Percentiles rank a stretch among this genome's conserved stretches.
Evolutionary conservation across 2,797 vertebrate genomes (phyloP).

Genomic region (Leontocebus nigricollis): DNA sequence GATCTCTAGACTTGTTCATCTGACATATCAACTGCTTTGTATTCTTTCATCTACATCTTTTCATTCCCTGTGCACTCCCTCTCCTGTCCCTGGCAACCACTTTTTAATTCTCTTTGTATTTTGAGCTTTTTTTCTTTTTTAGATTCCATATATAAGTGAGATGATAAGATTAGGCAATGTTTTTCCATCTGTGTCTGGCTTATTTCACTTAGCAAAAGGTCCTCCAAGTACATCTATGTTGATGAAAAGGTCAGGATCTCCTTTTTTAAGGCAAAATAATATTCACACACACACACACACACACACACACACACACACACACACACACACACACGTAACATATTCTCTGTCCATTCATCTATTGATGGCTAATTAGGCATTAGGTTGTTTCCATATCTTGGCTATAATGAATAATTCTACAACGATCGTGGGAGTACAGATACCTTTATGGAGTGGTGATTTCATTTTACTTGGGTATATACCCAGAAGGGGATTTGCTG

Average conservation of each 20-base stretch:
- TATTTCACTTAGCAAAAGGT: background rate
- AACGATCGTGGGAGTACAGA: background rate
- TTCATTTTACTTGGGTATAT: background rate
- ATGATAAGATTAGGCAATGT: background rate
- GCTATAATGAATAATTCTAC: background rate
- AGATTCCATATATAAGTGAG: background rate
- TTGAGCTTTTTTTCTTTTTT: background rate
- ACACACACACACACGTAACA: background rate
- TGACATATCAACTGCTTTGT: background rate
- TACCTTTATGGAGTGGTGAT: background rate
- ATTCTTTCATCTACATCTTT: background rate
- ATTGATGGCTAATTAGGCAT: background rate
- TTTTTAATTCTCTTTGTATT: background rate
- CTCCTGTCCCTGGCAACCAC: background rate
- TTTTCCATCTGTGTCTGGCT: background rate
- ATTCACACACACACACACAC: background rate
- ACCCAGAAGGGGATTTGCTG: background rate
- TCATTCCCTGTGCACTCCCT: no score
- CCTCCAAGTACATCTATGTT: background rate
- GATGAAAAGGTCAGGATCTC: background rate
- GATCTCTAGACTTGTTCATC: background rate
- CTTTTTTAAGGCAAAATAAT: background rate
- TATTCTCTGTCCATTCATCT: background rate
- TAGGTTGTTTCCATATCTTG: background rate
- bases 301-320: no score